phyloP scores from a whole-genome alignment of 2,888 invertebrate genomes.

The Lycaena phlaeas region DNA sequence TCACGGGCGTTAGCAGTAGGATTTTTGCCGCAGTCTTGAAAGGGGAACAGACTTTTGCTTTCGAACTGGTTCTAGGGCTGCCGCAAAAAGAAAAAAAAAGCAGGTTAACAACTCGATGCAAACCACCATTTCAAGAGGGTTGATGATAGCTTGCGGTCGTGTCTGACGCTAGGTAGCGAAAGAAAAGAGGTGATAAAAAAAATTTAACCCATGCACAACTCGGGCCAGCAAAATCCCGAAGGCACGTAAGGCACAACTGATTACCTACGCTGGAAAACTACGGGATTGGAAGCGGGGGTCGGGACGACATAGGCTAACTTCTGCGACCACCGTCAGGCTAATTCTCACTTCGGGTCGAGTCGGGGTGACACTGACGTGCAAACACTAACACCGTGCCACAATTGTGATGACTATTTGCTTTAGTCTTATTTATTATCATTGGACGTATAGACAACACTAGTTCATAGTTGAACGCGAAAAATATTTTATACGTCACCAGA shows the following conservation, averaged over 20 bases:
- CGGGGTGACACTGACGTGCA: constrained; percentile 36
- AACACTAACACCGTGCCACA: constrained; percentile 58
- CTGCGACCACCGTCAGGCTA: constrained; percentile 50
- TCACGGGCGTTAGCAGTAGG: constrained; percentile 82
- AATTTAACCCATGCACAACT: constrained; percentile 60
- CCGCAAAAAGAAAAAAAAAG: constrained; percentile 63
- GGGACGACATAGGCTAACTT: constrained; percentile 47
- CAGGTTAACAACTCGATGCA: constrained; percentile 23
- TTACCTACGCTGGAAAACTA: constrained; percentile 39
- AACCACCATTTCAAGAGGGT: constrained; percentile 71
- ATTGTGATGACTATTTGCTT: constrained; percentile 67
- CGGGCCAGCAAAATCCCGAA: constrained; percentile 50
- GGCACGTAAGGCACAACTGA: constrained; percentile 29
- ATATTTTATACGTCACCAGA: neutral
- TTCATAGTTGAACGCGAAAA: neutral
- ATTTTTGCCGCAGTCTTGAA: constrained; percentile 84
- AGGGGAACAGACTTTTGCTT: constrained; percentile 80
- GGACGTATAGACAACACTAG: constrained; percentile 50
- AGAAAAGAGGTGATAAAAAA: constrained; percentile 26
- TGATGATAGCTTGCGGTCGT: constrained; percentile 46
- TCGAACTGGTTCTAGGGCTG: constrained; percentile 74
- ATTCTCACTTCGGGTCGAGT: constrained; percentile 14
- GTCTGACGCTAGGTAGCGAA: constrained; percentile 34
- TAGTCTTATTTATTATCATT: constrained; percentile 30
- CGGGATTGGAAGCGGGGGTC: constrained; percentile 24